A percentile compares a stretch with the other conserved stretches of the same genome.
Evolutionary conservation across 2,113 vertebrate species (phyloP).

Genomic region (Vimba vimba): DNA sequence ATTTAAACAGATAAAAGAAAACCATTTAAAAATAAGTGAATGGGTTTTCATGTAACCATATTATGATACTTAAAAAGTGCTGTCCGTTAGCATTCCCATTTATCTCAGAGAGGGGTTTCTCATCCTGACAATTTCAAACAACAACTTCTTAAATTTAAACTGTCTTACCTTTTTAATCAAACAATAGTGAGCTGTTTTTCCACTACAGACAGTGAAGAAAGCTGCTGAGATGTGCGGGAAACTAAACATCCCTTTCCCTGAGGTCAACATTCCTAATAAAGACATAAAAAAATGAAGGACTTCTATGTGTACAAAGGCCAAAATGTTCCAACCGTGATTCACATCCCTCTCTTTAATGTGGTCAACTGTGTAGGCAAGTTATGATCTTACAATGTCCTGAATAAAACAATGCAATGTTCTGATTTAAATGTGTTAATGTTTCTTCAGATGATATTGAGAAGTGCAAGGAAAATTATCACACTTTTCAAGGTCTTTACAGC

Average conservation of each 20-base stretch:
- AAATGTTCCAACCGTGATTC: slow-evolving; percentile 31
- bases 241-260: slow-evolving; percentile 28
- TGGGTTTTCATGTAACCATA: background rate
- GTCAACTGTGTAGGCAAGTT: slow-evolving; percentile 50
- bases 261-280: fast-evolving
- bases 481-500: background rate
- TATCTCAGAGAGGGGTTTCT: background rate
- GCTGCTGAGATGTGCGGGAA: background rate
- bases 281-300: background rate
- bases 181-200: background rate
- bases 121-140: no score
- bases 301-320: slow-evolving; percentile 47
- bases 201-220: background rate
- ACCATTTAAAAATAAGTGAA: no score
- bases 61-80: no score
- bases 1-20: no score
- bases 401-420: background rate
- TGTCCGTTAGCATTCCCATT: no score
- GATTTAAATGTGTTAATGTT: background rate
- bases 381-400: background rate
- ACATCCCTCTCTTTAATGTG: slow-evolving; percentile 51
- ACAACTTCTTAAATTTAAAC: no score
- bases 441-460: background rate
- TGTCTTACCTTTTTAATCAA: no score
- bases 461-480: background rate